Conservation (phyloP, 2,797 vertebrate species). For the Antennarius maculatus region DNA sequence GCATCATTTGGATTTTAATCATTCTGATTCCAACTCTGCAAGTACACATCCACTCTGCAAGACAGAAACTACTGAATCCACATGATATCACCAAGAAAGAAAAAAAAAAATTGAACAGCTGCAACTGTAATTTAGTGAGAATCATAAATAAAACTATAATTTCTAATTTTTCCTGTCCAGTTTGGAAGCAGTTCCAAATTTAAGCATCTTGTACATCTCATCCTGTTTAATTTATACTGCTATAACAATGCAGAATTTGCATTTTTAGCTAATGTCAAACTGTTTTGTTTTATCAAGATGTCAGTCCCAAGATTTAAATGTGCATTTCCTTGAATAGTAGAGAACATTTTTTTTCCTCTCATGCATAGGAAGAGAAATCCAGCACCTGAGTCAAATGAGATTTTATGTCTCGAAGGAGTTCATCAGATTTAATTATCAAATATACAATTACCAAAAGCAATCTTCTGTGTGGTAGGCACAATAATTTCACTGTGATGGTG, state of each 20-base stretch:
- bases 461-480: constrained; percentile 82
- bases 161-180: no score
- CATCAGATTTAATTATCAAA: constrained; percentile 86
- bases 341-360: constrained; percentile 51
- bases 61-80: no score
- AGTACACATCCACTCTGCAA: no score
- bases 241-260: constrained; percentile 29
- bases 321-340: constrained; percentile 40
- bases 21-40: no score
- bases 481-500: constrained; percentile 76
- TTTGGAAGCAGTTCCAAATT: no score
- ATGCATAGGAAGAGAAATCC: constrained; percentile 58
- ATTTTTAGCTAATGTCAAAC: constrained; percentile 47
- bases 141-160: no score
- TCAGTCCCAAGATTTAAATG: constrained; percentile 41
- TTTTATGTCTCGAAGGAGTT: constrained; percentile 80
- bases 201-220: not conserved
- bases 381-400: constrained; percentile 79
- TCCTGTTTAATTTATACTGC: constrained; percentile 15
- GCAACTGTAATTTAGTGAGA: no score
- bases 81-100: not conserved
- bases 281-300: constrained; percentile 56
- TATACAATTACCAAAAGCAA: constrained; percentile 87
- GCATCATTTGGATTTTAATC: no score
- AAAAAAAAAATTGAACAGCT: no score